Base-by-base conservation (phyloP, 2,888 invertebrate genomes). In the Scelioninae gen. 2 region DNA sequence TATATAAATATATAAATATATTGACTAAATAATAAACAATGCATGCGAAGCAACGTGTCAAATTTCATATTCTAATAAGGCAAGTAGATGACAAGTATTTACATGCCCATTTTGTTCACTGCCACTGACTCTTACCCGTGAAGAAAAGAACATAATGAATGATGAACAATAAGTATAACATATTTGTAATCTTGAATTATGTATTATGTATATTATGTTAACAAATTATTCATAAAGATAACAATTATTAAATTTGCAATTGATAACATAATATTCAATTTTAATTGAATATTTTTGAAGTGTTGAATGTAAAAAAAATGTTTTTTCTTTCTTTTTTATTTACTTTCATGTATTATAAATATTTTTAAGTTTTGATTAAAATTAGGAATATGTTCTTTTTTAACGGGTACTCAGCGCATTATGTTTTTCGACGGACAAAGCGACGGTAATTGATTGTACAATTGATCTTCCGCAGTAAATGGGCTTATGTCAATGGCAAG, bases 51-150 rank as follows among this genome's bases (percentile, higher is more conserved):
- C 77, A 73, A 73, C 72, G 77, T 84, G 83, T 85, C 83, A 83
- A 84, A 83, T 84, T 81, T 81, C 82, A 80, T 84, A 84, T 80
- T 84, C 81, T 81, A 46, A 78, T 76, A 76, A 68, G 64, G 70
- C 73, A 70, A 70, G 74, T 77, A 73, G 71, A 71, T 72, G 72
- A 75, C 53, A 60, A 72, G 73, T 74, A 78, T 77, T 77, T 77
- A 76, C 69, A 75, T 74, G 76, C 81, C 80, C 82, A 80, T 84
- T 84, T 78, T 81, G 82, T 84, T 84, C 82, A 84, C 82, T 83
- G 83, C 82, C 83, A 83, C 78, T 78, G 80, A 81, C 80, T 81
- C 80, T 83, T 82, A 80, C 80, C 82, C 76, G 61, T 69, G 41
- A 37, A 70, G 33, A 70, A 45, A 63, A 41, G 60, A 60, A 45